These are phyloP conservation scores for Suillia variegata DNA, from an alignment of 2,888 invertebrate species.

Conservation along the genomic window DNA sequence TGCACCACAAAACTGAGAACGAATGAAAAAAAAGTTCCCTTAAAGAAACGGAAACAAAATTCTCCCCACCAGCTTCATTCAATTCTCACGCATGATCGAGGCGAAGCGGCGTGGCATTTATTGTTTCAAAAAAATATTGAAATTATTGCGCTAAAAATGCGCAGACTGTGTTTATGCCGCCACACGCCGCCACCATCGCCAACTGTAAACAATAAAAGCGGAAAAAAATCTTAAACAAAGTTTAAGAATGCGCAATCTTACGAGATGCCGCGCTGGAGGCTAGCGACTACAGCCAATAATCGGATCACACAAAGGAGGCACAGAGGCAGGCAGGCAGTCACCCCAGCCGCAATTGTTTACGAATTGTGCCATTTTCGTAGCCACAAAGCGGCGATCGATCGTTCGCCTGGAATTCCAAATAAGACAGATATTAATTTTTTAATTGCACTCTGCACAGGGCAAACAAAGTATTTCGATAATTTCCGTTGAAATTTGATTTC, in stretches of 20 bases:
- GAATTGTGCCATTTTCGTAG: neutral
- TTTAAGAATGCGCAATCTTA: neutral
- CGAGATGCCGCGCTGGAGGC: no score
- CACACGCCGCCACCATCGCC: neutral
- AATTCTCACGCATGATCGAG: neutral
- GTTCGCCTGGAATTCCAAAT: no score
- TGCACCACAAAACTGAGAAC: no score
- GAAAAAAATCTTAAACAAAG: neutral
- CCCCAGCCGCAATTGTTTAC: neutral
- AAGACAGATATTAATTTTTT: no score
- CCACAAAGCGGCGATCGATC: neutral
- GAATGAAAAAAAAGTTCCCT: no score
- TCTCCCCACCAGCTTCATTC: neutral
- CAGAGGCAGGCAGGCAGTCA: no score
- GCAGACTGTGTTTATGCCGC: neutral
- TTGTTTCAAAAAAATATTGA: neutral
- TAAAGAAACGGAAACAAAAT: no score
- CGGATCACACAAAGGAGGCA: no score
- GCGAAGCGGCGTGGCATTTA: neutral
- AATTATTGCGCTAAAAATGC: neutral
- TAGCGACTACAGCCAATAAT: no score
- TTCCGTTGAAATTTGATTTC: no score
- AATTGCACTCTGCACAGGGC: no score
- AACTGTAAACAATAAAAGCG: neutral
- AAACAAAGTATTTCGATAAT: no score